Percentiles rank a stretch among this genome's conserved stretches.
Conservation (phyloP, 2,797 vertebrate species). For the Basileuterus tristriatus region DNA sequence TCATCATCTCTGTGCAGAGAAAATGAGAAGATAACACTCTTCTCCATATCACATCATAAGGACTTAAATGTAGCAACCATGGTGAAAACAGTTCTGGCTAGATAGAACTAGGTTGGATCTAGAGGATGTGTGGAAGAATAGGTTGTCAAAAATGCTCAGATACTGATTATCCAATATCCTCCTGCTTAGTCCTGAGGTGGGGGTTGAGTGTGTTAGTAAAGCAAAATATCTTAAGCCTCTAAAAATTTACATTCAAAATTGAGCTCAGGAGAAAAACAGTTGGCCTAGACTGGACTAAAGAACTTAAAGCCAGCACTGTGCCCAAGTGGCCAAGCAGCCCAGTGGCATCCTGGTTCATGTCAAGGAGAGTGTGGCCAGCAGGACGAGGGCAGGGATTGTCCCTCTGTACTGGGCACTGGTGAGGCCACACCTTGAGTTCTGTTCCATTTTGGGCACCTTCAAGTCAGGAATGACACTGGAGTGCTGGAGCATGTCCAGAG, state of each 20-base stretch:
- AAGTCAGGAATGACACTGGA: not conserved
- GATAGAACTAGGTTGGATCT: not conserved
- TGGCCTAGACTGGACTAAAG: not conserved
- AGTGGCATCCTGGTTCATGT: not conserved
- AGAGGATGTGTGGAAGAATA: not conserved
- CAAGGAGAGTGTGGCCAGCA: fast-evolving
- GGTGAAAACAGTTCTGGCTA: not conserved
- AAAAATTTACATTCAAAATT: not conserved
- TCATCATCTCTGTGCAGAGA: not conserved
- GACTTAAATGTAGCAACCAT: not conserved
- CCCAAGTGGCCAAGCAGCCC: not conserved
- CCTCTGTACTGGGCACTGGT: not conserved
- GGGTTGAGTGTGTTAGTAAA: not conserved
- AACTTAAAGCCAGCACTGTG: not conserved
- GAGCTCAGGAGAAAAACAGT: not conserved
- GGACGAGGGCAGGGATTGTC: not conserved
- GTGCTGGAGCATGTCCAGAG: not conserved
- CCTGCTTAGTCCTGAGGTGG: not conserved
- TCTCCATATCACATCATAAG: not conserved
- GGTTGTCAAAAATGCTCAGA: not conserved
- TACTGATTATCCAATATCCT: not conserved
- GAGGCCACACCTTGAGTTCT: not conserved
- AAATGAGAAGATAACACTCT: not conserved
- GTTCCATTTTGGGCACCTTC: not conserved
- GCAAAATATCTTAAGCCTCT: not conserved